These are phyloP conservation scores for Penaeus chinensis DNA, from an alignment of 1,140 invertebrate genomes.

Conservation along the genomic window DNA sequence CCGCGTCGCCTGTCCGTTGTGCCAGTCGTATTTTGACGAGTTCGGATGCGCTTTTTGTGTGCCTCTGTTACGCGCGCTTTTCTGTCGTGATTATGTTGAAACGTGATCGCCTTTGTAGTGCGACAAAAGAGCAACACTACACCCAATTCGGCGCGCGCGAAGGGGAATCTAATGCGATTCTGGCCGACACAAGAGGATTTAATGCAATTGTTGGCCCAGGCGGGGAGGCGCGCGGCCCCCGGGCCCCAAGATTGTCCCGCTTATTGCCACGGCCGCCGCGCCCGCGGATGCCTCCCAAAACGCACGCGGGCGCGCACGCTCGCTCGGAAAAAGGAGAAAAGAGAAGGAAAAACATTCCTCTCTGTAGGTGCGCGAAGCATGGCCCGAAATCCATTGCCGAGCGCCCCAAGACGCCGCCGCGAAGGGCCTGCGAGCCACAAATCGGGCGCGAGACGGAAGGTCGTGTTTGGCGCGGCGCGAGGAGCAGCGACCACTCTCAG, in stretches of 20 bases:
- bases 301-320: constrained; percentile 13
- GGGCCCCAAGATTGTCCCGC: constrained; percentile 53
- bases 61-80: constrained; percentile 59
- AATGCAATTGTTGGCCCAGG: constrained; percentile 60
- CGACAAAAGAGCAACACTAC: constrained; percentile 62
- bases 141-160: constrained; percentile 61
- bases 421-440: no score
- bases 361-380: no score
- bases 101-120: constrained; percentile 61
- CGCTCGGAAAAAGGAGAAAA: no score
- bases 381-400: no score
- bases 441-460: no score
- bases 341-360: no score
- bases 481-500: background rate
- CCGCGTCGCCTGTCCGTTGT: constrained; percentile 29
- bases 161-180: constrained; percentile 61
- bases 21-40: constrained; percentile 58
- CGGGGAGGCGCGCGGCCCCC: constrained; percentile 54
- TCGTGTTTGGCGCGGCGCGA: background rate
- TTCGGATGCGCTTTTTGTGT: constrained; percentile 30
- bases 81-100: constrained; percentile 60
- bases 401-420: no score
- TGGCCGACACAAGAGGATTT: constrained; percentile 61
- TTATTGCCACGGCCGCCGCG: constrained; percentile 44
- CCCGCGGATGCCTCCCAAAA: constrained; percentile 22